Base-by-base conservation (phyloP, 2,797 vertebrate species). In the Mycteria americana region DNA sequence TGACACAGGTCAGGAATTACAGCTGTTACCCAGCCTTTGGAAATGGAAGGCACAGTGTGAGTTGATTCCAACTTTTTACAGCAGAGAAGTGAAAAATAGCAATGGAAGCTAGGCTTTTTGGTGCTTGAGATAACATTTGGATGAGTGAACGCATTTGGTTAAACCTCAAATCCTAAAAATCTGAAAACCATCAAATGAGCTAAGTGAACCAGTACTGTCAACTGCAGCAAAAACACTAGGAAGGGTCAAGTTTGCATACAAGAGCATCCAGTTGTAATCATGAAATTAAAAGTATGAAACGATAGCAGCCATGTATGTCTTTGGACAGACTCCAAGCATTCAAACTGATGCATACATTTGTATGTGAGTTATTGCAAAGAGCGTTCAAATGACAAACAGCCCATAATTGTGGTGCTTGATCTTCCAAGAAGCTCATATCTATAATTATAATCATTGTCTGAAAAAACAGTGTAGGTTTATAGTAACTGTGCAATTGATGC, bases 391-490 rank as follows among this genome's bases (percentile, higher is more conserved):
- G 50, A 82, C 77, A 96, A 95, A 80, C 51, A 91, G 57, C 72
- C 39, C 67, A 37, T 95, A 95, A 88, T 70, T 94, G 70, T 54
- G 14, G 63, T 56, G 65, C 59, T 92, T 8, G 2, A 75, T 86
- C 73, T 83, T 81, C 87, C 69, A 84, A 92, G 73, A 81, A 62
- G 62, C 59, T 94, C 6, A 0, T 84, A 88, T 74, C 85, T 96
- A 10, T 95, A 92, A 91, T 94, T 92, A 95, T 35, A 93, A 79
- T 64, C 48, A 85, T 70, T 91, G 79, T 60, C 51, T 90, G 51
- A 90, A 64, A 78, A 92, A 92, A 53, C 48, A 91, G 78, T 35
- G 28, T 43, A 92, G 72, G 62, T 83, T 95, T 92, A 85, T 51
- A 76, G 43, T 60, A 94, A 77, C 85, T 60, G 53, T 23, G 75